Percentiles rank a stretch among this genome's conserved stretches.
These are phyloP conservation scores for Drosophila nigromelanica DNA, from an alignment of 1,140 invertebrate species.

Conservation along the genomic window DNA sequence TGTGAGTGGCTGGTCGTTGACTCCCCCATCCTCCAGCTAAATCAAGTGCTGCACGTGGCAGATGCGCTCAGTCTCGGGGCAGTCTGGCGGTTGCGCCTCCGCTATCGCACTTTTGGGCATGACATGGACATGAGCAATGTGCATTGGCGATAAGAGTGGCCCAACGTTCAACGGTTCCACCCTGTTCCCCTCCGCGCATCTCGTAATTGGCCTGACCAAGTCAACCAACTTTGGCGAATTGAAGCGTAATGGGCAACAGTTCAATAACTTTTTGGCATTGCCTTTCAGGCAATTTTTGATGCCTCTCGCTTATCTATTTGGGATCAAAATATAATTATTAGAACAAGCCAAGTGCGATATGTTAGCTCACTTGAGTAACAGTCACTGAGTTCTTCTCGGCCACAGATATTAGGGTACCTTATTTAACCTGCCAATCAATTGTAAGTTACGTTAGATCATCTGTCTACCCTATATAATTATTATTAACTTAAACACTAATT, in stretches of 20 bases:
- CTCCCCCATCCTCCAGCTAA: slow-evolving; percentile 46
- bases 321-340: slow-evolving; percentile 28
- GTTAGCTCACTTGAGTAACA: background rate
- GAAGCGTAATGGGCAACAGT: slow-evolving; percentile 78
- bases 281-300: slow-evolving; percentile 21
- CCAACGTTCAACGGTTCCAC: slow-evolving; percentile 16
- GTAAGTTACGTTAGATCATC: too few relatives aligned
- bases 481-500: too few relatives aligned
- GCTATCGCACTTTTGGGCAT: slow-evolving; percentile 37
- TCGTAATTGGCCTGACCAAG: slow-evolving; percentile 64
- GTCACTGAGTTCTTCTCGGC: background rate
- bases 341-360: slow-evolving; percentile 20
- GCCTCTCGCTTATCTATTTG: slow-evolving; percentile 23
- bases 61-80: slow-evolving; percentile 51
- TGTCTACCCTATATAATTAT: too few relatives aligned
- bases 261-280: slow-evolving; percentile 76
- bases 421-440: too few relatives aligned
- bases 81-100: slow-evolving; percentile 21
- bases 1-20: slow-evolving; percentile 57
- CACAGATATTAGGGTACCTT: background rate
- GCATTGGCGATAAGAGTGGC: slow-evolving; percentile 66
- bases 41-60: slow-evolving; percentile 72
- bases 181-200: background rate
- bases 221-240: slow-evolving; percentile 66
- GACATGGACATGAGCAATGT: slow-evolving; percentile 75